Evolutionary conservation across 2,888 invertebrate genomes (phyloP), one percentile per base, ranked within the genome.

Genomic region (Ellobium chinense): DNA sequence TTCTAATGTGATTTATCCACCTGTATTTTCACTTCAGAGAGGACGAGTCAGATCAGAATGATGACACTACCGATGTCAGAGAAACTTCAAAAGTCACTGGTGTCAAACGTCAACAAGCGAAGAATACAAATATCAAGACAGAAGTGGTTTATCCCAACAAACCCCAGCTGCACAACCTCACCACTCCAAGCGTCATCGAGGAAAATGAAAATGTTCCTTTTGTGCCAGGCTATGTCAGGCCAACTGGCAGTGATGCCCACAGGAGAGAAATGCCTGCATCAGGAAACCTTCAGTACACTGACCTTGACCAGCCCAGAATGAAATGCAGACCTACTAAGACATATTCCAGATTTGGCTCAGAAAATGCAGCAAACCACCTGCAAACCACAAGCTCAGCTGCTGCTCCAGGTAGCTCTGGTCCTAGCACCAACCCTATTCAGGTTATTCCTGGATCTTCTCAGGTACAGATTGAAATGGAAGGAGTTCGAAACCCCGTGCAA

Each of bases 401-500:
- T 18, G 29, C 46, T 29, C 31, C 7, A 1, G 18, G 37, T 31
- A 63, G 12, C 29, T 39, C 62, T 46, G 36, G 9, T 31, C n/a
- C 60, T 7, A 34, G 12, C 39, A 39, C 9, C n/a, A 75, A 5
- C 14, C 29, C 27, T 29, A 39, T 80, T 46, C 75, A 68, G 31
- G 27, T 69, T 0, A 80, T 80, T 36, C 80, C 80, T 14, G 80
- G 80, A 24, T 69, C 80, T 2, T 29, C 63, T n/a, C 80, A 73
- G 34, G 68, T 80, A 21, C 80, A 80, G 69, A 80, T 80, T 62
- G 80, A 80, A 34, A 75, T 80, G 75, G 75, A 65, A 9, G 80
- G 75, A 2, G 75, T 75, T 56, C 62, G 54, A n/a, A 75, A 60
- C n/a, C 75, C 75, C 34, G 69, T 75, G 24, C 80, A 80, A 63